A percentile compares a stretch with the other conserved stretches of the same genome.
phyloP scores from a whole-genome alignment of 2,113 vertebrate genomes.

The Epinephelus cyanopodus region DNA sequence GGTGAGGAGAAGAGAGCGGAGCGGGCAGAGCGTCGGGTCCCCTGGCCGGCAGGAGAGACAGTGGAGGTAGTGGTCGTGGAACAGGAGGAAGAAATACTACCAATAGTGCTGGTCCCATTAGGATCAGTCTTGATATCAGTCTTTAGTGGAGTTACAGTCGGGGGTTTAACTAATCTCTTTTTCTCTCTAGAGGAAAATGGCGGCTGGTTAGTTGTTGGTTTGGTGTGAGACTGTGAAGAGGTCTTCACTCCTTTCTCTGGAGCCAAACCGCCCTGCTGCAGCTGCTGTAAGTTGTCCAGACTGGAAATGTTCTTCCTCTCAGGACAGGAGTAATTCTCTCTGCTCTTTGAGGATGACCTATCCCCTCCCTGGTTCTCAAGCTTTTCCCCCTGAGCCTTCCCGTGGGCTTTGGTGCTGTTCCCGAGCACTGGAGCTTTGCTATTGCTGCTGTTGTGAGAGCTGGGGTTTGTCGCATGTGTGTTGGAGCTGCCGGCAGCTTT shows the following conservation, averaged over 20 bases:
- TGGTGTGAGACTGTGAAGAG: conserved; percentile 73
- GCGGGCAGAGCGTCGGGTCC: conserved; percentile 66
- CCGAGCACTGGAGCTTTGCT: conserved; percentile 70
- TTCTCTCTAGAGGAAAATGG: conserved; percentile 85
- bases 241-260: conserved; percentile 70
- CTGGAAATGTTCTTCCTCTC: conserved; percentile 79
- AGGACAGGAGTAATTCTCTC: conserved; percentile 75
- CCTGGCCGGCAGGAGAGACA: conserved; percentile 72
- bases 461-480: conserved; percentile 55
- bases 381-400: conserved; percentile 77
- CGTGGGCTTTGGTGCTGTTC: conserved; percentile 77
- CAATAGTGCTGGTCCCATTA: conserved; percentile 78
- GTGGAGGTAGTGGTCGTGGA: conserved; percentile 74
- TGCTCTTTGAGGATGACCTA: conserved; percentile 83
- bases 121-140: conserved; percentile 87
- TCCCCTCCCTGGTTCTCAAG: conserved; percentile 82
- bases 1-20: conserved; percentile 80
- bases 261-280: conserved; percentile 72
- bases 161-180: conserved; percentile 87
- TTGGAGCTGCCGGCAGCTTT: conserved; percentile 72
- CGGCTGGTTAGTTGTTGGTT: conserved; percentile 80
- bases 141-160: conserved; percentile 81
- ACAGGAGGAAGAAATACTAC: conserved; percentile 73
- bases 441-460: conserved; percentile 76
- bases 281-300: conserved; percentile 78